Base-by-base conservation (phyloP, 2,797 vertebrate genomes). In the Falco cherrug region DNA sequence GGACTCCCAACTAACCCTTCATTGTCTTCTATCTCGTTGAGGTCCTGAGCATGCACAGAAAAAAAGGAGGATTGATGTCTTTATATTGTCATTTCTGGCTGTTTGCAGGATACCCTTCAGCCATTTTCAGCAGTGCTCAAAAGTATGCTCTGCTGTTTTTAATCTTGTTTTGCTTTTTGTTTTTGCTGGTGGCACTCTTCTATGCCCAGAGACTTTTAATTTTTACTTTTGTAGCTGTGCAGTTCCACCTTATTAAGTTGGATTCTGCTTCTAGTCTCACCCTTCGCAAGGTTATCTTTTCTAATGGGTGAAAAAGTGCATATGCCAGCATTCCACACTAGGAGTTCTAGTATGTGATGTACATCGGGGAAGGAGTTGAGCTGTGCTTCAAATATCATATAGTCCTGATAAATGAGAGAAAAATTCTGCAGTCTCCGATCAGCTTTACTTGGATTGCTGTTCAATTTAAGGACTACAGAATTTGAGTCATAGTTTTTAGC, bases 301-400 rank as follows among this genome's bases (percentile, higher is more conserved):
- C 84, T 95, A 94, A 91, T 92, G 83, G 97, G 63, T 90, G 68
- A 95, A 94, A 96, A 97, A 96, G 74, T 96, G 96, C 96, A 90
- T 92, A 86, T 93, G 94, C 95, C 95, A 96, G 96, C 96, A 94
- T 96, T 96, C 67, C 67, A 69, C n/a, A 31, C 90, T 50, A 69
- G 17, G 24, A 85, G 47, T 91, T 95, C 70, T 84, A n/a, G 48
- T 84, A 18, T 93, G 81, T 90, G 70, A 93, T 91, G 82, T 90
- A 84, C 83, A 35, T 39, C 26, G 16, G 91, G 76, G 45, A 88
- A 48, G 20, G 90, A 94, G 74, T 59, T 93, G 83, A 61, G 74
- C 50, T 91, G 45, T 91, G 50, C 71, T 93, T 90, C 93, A 90
- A 70, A 60, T 84, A 79, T 45, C 73, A 20, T 63, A 10, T 9